A percentile compares a stretch with the other conserved stretches of the same genome.
Conservation (phyloP, 2,113 vertebrate genomes). For the Corythornis cristatus region DNA sequence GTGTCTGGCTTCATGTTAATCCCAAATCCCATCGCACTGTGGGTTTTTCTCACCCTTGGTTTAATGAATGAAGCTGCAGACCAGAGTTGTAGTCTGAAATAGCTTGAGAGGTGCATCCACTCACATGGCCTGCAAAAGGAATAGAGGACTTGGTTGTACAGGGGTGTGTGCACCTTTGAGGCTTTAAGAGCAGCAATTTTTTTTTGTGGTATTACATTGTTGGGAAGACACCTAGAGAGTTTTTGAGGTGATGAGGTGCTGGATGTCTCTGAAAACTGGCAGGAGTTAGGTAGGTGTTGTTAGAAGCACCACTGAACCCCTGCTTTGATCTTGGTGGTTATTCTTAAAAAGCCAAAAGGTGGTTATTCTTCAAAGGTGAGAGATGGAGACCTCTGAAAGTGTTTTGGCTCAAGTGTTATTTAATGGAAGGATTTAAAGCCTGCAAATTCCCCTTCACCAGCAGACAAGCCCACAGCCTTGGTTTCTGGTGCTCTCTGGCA, state of each 20-base stretch:
- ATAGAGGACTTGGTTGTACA: fast-evolving
- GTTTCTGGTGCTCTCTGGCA: not conserved
- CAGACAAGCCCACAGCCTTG: not conserved
- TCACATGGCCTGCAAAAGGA: not conserved
- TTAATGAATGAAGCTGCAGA: not conserved
- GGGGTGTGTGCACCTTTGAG: not conserved
- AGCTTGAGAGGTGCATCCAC: not conserved
- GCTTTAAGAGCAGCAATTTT: not conserved
- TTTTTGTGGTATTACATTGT: not conserved
- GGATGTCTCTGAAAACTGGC: not conserved
- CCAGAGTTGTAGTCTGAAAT: not conserved
- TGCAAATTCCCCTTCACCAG: not conserved
- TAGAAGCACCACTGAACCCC: not conserved
- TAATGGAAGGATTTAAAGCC: not conserved
- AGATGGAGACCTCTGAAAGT: not conserved
- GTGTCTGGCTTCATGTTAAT: not conserved
- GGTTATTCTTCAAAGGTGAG: not conserved
- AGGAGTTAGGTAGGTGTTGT: not conserved
- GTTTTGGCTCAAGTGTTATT: not conserved
- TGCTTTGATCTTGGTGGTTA: not conserved
- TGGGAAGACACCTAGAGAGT: not conserved
- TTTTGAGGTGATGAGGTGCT: not conserved
- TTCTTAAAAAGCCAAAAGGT: not conserved
- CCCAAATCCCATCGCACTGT: fast-evolving
- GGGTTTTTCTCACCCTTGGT: not conserved